phyloP scores from a whole-genome alignment of 2,888 invertebrate genomes.

The Dorcus hopei region DNA sequence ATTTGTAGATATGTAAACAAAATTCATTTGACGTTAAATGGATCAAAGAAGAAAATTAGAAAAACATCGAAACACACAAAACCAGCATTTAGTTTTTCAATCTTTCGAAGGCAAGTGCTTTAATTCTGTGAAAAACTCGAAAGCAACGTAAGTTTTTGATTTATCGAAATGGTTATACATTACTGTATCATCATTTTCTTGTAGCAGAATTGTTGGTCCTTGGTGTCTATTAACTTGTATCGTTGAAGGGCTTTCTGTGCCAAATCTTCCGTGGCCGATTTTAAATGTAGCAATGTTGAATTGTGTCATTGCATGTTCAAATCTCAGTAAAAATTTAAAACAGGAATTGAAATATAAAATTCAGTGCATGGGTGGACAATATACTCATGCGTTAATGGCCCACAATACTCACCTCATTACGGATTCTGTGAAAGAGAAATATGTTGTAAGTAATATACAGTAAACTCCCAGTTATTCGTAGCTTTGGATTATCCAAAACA shows the following conservation, averaged over 20 bases:
- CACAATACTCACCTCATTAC: constrained; percentile 80
- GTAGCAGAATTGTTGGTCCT: constrained; percentile 76
- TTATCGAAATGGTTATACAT: background rate
- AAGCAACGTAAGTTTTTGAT: constrained; percentile 64
- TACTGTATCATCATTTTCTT: constrained; percentile 16
- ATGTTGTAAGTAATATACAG: constrained; percentile 58
- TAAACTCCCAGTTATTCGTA: too few relatives aligned
- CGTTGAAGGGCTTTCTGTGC: constrained; percentile 68
- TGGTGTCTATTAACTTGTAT: constrained; percentile 75
- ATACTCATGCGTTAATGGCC: constrained; percentile 59
- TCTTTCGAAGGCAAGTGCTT: constrained; percentile 73
- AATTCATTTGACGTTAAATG: constrained; percentile 62
- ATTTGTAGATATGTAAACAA: constrained; percentile 44
- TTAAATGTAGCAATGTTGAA: constrained; percentile 79
- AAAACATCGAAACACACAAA: constrained; percentile 54
- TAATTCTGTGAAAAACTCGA: constrained; percentile 60
- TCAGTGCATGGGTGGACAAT: constrained; percentile 75
- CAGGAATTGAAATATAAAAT: constrained; percentile 61
- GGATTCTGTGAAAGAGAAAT: constrained; percentile 71
- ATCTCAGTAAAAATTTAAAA: constrained; percentile 47
- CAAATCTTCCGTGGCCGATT: constrained; percentile 71
- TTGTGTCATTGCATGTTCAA: constrained; percentile 64
- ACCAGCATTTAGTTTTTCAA: constrained; percentile 78
- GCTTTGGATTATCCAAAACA: too few relatives aligned
- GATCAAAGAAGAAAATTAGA: constrained; percentile 61